Evolutionary conservation across 2,888 invertebrate species (phyloP), one percentile per base, ranked within the genome.

Genomic region (Nudaria mundana): DNA sequence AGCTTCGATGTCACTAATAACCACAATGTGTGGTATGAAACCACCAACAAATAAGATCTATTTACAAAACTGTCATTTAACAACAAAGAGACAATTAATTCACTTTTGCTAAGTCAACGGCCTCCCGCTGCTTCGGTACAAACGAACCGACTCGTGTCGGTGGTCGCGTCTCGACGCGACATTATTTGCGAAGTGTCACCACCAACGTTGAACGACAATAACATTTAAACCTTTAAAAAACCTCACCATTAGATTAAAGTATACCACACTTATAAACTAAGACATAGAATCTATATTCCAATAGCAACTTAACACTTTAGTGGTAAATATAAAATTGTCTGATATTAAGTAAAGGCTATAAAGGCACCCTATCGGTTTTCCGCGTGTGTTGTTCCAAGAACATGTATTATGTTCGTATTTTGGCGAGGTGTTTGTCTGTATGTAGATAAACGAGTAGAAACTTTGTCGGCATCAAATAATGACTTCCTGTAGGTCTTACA

Each of bases 361-460:
- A 76, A 72, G 70, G 70, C 76, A 67, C 73, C 78, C 76, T 83
- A 77, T 81, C 79, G 75, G 71, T 81, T 82, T 83, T 84, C 77
- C 82, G 67, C 66, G 49, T 43, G 14, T 29, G 37, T 63, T 53
- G 69, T 84, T 81, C 83, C 62, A 46, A 71, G 84, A 83, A 84
- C 32, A 48, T 64, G 71, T 55, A 72, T 74, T 75, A 63, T 70
- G 66, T 73, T 63, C 59, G 57, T 65, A 66, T 72, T 76, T 81
- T 72, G 76, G 72, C 66, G 67, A 67, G 63, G 66, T 71, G 66
- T 71, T 66, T 65, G 68, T 62, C 55, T 63, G 66, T 66, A 48
- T 70, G 62, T 63, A 46, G 56, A 61, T 56, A 53, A 55, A 59
- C 48, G 60, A 48, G 52, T 63, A 66, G 63, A 71, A 68, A 66